A percentile compares a stretch with the other conserved stretches of the same genome.
phyloP scores from a whole-genome alignment of 1,140 invertebrate genomes.

The Drosophila murphyi region DNA sequence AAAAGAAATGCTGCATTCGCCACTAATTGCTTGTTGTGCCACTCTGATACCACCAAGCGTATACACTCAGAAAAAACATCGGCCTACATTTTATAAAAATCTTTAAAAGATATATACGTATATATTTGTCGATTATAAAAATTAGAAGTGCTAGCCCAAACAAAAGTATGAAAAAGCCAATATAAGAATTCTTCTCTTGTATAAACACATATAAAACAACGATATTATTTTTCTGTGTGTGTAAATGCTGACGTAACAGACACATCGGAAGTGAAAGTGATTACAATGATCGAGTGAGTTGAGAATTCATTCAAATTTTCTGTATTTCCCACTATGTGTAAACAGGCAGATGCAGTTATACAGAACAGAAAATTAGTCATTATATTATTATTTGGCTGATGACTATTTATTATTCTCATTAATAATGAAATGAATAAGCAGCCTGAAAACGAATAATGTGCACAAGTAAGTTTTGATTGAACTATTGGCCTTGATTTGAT shows the following conservation, averaged over 20 bases:
- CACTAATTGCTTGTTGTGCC: not conserved
- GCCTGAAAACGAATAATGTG: not conserved
- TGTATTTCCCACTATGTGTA: not conserved
- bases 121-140: no score
- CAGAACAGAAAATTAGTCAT: conserved; percentile 15
- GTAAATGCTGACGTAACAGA: no score
- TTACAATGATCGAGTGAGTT: not conserved
- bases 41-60: not conserved
- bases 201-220: not conserved
- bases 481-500: not conserved
- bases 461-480: not conserved
- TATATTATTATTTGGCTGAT: no score
- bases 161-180: no score
- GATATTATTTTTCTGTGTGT: not conserved
- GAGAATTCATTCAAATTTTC: not conserved
- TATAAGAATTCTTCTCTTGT: no score
- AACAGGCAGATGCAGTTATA: conserved; percentile 2
- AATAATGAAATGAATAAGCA: no score
- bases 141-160: no score
- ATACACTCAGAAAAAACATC: no score
- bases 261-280: not conserved
- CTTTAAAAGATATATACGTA: no score
- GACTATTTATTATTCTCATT: no score
- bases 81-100: no score
- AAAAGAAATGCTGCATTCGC: conserved; percentile 28